These are phyloP conservation scores for Colinus virginianus DNA, from an alignment of 2,113 vertebrate genomes.

Conservation along the genomic window DNA sequence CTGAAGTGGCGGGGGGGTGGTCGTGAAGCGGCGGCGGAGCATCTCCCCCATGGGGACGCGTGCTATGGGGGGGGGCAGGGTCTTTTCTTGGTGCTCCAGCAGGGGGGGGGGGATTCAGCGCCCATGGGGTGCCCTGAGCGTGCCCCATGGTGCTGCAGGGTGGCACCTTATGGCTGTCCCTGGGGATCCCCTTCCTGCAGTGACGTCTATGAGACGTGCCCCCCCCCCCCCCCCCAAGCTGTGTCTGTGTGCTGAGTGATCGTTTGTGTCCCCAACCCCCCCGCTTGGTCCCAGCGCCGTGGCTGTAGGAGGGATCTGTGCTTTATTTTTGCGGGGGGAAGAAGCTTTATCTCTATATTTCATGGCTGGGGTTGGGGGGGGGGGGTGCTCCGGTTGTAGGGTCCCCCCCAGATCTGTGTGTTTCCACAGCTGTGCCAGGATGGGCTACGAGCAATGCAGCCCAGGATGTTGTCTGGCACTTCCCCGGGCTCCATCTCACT, in stretches of 20 bases:
- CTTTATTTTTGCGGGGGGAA: no score
- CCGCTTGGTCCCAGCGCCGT: background rate
- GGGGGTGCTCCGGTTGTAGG: background rate
- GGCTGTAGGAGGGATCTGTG: background rate
- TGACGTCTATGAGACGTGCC: background rate
- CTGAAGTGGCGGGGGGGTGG: background rate
- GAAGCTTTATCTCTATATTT: no score
- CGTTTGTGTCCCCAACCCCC: background rate
- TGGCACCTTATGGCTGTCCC: background rate
- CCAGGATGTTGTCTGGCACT: background rate
- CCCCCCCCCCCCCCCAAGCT: background rate
- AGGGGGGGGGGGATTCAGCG: no score
- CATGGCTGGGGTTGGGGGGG: rapidly evolving
- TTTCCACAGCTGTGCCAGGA: background rate
- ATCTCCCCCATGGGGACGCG: background rate
- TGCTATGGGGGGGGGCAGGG: background rate
- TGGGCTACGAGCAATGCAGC: background rate
- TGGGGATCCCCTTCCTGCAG: no score
- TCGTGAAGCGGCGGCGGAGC: background rate
- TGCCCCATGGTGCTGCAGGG: background rate
- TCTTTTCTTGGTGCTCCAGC: background rate
- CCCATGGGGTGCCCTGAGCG: no score
- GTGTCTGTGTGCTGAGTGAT: background rate
- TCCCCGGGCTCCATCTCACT: background rate
- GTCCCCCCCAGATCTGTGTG: background rate